These are phyloP conservation scores for Orthonevra nobilis DNA, from an alignment of 2,888 invertebrate genomes.

Conservation along the genomic window DNA sequence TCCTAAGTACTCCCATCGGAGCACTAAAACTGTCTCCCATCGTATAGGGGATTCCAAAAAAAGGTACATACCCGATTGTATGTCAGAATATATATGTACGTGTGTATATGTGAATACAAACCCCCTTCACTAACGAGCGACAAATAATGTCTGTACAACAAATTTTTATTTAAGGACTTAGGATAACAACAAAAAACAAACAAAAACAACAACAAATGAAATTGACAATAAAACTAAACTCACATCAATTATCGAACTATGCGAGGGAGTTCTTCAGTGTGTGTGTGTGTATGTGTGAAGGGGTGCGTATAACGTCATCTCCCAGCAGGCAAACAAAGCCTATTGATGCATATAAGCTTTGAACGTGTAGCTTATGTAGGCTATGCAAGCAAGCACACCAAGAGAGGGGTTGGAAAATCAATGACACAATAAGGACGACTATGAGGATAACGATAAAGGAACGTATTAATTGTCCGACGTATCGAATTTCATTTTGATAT, in stretches of 20 bases:
- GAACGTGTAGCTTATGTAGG: conserved; percentile 19
- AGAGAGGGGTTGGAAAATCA: conserved; percentile 33
- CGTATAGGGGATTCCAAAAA: conserved; percentile 5
- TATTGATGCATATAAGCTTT: conserved; percentile 21
- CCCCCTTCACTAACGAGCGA: conserved; percentile 46
- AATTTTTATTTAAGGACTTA: conserved; percentile 50
- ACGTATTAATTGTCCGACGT: conserved; percentile 52
- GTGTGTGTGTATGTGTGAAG: conserved; percentile 5
- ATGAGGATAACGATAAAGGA: conserved; percentile 22
- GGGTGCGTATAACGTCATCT: conserved; percentile 9
- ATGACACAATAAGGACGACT: conserved; percentile 33
- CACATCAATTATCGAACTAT: conserved; percentile 51
- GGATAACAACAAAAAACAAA: conserved; percentile 12
- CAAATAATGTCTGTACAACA: conserved; percentile 45
- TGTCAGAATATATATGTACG: conserved; percentile 8
- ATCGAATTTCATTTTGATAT: conserved; percentile 53
- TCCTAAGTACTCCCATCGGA: conserved; percentile 29
- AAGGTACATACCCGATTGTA: neutral
- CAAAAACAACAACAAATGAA: conserved; percentile 37
- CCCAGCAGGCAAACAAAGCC: conserved; percentile 10
- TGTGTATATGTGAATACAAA: neutral
- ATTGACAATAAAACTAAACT: conserved; percentile 61
- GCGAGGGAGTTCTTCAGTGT: neutral
- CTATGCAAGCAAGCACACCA: conserved; percentile 11
- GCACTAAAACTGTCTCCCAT: conserved; percentile 44